Base-by-base conservation (phyloP, 2,797 vertebrate genomes). In the Hypotaenidia okinawae region DNA sequence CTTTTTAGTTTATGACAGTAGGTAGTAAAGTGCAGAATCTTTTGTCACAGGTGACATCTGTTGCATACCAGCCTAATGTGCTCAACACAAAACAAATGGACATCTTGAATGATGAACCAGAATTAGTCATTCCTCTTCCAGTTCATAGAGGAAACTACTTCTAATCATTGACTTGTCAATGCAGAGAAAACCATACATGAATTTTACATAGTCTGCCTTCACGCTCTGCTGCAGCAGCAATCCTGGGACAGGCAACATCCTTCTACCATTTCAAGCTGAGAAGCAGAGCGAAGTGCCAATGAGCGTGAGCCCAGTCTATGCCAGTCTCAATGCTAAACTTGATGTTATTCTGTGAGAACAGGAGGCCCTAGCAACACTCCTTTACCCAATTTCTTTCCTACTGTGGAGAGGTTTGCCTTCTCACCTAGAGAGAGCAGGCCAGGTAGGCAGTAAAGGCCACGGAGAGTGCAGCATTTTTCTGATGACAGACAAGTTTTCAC, bases 401-500 rank as follows among this genome's bases (percentile, higher is more conserved):
- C 19, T 0, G 0, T 67, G 47, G 30, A 39, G 59, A n/a, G 15
- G 27, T 49, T 66, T 74, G 16, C 54, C 80, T 84, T 89, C 51
- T 67, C 45, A 78, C 45, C 14, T 14, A 6, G 13, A 77, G n/a
- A 33, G 1, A 5, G 19, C 54, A 89, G 75, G 52, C 78, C 58
- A 75, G 64, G 67, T 4, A 63, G 64, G 35, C 35, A 82, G 25
- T 19, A 55, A 67, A 84, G 92, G 82, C 79, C 35, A 19, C 0
- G 1, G 66, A 89, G 37, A 54, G 58, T 54, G 62, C 76, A 87
- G 79, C 47, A 24, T n/a, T 89, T 83, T 90, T 80, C 82, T 93
- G 70, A 84, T 93, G 73, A 43, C 72, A 69, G 69, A n/a, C 79
- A 84, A 77, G 41, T 69, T 95, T 92, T 91, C 68, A 61, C 55